Conservation (phyloP, 2,797 vertebrate species). For the Fistularia tabacaria region DNA sequence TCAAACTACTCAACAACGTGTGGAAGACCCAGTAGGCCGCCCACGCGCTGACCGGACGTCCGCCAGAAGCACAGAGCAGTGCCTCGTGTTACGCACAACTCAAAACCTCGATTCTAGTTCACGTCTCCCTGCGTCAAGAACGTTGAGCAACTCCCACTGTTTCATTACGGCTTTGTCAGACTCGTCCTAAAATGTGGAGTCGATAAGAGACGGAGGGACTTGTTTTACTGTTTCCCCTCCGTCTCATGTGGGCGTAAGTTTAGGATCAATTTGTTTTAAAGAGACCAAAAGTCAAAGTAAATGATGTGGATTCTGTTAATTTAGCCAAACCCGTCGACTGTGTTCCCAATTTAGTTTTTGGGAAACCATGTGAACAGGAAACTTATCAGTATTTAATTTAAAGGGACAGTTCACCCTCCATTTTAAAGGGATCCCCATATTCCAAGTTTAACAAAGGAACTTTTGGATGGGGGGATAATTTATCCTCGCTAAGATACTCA, state of each 20-base stretch:
- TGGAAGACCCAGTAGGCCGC: constrained; percentile 72
- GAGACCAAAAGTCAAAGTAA: constrained; percentile 5
- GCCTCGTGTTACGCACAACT: constrained; percentile 53
- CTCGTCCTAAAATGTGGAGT: not conserved
- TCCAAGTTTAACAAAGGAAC: too few relatives aligned
- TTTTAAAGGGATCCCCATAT: too few relatives aligned
- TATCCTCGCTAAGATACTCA: too few relatives aligned
- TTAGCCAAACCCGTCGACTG: constrained; percentile 13
- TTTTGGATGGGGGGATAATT: too few relatives aligned
- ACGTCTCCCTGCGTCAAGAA: constrained; percentile 2
- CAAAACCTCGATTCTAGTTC: constrained; percentile 47
- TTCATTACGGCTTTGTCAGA: constrained; percentile 9
- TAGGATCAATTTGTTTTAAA: constrained; percentile 10
- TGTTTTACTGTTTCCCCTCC: constrained; percentile 1
- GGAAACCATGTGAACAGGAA: constrained; percentile 3
- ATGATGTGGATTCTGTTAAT: not conserved
- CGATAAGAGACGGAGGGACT: not conserved
- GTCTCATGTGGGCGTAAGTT: constrained; percentile 1
- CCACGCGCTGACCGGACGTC: not conserved
- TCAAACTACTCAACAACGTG: constrained; percentile 73
- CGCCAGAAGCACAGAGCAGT: constrained; percentile 37
- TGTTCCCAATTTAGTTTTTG: constrained; percentile 2
- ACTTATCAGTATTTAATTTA: too few relatives aligned
- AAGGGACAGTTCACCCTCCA: too few relatives aligned
- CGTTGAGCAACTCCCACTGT: constrained; percentile 15